phyloP scores from a whole-genome alignment of 2,888 invertebrate genomes.

The Melinaea menophilus region DNA sequence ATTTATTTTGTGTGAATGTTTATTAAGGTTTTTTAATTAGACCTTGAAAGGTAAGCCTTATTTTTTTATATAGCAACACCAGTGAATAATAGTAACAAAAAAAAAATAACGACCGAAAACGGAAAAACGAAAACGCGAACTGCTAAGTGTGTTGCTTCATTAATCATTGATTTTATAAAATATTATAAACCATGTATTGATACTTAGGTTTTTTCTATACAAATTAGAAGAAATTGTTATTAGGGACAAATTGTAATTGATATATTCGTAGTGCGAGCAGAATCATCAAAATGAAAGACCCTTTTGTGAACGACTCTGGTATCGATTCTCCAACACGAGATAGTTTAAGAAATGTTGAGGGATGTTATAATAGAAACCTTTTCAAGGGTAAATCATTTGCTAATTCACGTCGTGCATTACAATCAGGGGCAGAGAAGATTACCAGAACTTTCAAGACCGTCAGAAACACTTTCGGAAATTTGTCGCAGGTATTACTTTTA shows the following conservation, averaged over 20 bases:
- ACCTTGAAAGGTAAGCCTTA: background rate
- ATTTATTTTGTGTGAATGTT: too few species aligned
- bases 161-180: slow-evolving; percentile 43
- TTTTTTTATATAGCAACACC: slow-evolving; percentile 29
- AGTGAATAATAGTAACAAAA: slow-evolving; percentile 35
- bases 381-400: slow-evolving; percentile 73
- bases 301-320: slow-evolving; percentile 62
- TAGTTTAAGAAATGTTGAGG: slow-evolving; percentile 64
- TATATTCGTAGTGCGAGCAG: slow-evolving; percentile 15
- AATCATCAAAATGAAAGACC: slow-evolving; percentile 62
- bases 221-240: slow-evolving; percentile 18
- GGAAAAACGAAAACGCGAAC: slow-evolving; percentile 19
- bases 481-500: slow-evolving; percentile 78
- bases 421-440: slow-evolving; percentile 82
- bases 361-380: slow-evolving; percentile 66
- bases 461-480: slow-evolving; percentile 80
- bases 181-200: slow-evolving; percentile 44
- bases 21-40: too few species aligned
- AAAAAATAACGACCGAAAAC: slow-evolving; percentile 49
- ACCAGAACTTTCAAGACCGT: slow-evolving; percentile 82
- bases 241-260: slow-evolving; percentile 6
- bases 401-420: slow-evolving; percentile 80
- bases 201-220: slow-evolving; percentile 33
- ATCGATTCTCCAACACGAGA: slow-evolving; percentile 69
- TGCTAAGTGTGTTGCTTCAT: slow-evolving; percentile 5